Percentiles rank a stretch among this genome's conserved stretches.
Conservation (phyloP, 2,888 invertebrate genomes). For the Acrobasis suavella region DNA sequence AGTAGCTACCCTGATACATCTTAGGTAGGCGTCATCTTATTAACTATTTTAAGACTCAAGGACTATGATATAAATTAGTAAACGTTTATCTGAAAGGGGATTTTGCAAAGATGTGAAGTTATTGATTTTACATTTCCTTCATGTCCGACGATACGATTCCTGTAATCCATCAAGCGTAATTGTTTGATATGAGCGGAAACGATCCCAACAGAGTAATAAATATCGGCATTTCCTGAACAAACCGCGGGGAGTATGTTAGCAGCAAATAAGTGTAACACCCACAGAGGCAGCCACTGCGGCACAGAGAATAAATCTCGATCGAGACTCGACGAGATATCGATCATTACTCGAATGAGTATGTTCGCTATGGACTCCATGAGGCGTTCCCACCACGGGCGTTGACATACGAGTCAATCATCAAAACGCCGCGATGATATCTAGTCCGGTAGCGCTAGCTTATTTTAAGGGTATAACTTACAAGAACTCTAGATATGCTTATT, state of each 20-base stretch:
- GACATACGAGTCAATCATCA: no score
- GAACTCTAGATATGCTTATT: no score
- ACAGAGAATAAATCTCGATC: slow-evolving; percentile 51
- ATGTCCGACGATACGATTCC: not conserved
- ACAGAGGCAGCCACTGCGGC: slow-evolving; percentile 47
- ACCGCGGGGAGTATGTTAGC: slow-evolving; percentile 7
- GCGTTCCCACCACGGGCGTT: no score
- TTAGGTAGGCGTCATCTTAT: no score
- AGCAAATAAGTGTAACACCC: slow-evolving; percentile 40
- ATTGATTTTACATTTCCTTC: no score
- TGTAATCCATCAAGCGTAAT: slow-evolving; percentile 1
- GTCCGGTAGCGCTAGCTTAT: no score
- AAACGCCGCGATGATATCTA: no score
- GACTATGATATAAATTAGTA: no score
- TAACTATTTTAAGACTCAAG: no score
- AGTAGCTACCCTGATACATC: no score
- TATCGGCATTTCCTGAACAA: slow-evolving; percentile 6
- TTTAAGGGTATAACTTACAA: no score
- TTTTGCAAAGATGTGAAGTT: no score
- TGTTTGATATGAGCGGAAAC: slow-evolving; percentile 2
- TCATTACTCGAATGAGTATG: slow-evolving; percentile 47
- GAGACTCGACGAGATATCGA: slow-evolving; percentile 53
- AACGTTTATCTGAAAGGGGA: not conserved
- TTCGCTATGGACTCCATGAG: not conserved
- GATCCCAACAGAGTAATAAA: not conserved